Conservation (phyloP, 2,797 vertebrate species). For the Sciaenops ocellatus region DNA sequence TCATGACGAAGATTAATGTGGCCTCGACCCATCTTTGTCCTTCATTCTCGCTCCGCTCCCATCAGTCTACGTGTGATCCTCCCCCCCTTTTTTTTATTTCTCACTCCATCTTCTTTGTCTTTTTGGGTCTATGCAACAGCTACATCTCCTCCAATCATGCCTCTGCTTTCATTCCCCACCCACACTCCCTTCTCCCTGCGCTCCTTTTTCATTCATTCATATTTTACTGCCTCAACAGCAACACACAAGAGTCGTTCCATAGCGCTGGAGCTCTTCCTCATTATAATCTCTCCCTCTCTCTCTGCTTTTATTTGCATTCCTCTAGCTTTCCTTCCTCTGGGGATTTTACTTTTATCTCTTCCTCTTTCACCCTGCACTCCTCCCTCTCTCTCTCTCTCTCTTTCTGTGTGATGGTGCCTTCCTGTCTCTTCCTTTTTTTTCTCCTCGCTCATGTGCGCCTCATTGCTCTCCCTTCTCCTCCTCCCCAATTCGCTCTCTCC, state of each 20-base stretch:
- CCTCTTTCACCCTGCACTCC: conserved; percentile 60
- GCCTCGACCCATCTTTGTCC: conserved; percentile 52
- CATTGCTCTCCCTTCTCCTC: conserved; percentile 58
- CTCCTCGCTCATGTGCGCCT: conserved; percentile 46
- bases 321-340: conserved; percentile 58
- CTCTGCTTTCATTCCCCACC: conserved; percentile 65
- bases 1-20: conserved; percentile 45
- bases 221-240: conserved; percentile 72
- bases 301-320: conserved; percentile 74
- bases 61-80: conserved; percentile 36
- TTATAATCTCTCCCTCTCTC: conserved; percentile 45
- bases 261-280: conserved; percentile 44
- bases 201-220: conserved; percentile 77
- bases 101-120: conserved; percentile 63
- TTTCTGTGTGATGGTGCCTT: conserved; percentile 53
- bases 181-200: conserved; percentile 50
- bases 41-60: conserved; percentile 21
- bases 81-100: conserved; percentile 28
- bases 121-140: conserved; percentile 50
- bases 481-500: conserved; percentile 52
- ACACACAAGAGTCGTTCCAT: conserved; percentile 29
- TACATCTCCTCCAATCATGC: conserved; percentile 65
- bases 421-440: conserved; percentile 48
- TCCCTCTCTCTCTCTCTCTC: conserved; percentile 31
- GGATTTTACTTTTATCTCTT: conserved; percentile 73